Conservation (phyloP, 2,888 invertebrate genomes). For the Pediacus dermestoides region DNA sequence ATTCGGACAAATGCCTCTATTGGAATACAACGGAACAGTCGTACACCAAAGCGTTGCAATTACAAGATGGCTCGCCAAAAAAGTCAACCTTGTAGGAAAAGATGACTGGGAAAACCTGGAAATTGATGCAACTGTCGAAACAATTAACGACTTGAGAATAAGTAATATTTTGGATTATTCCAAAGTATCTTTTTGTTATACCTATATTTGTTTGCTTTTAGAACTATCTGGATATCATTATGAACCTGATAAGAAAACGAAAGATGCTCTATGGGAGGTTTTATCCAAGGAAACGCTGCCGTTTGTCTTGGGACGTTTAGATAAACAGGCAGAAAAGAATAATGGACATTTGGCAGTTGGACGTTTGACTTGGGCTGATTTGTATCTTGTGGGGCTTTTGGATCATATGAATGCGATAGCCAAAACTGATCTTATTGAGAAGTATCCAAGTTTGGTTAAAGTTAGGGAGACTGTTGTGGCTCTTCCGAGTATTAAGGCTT, state of each 20-base stretch:
- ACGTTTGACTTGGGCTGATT: conserved; percentile 3
- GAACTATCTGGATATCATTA: no score
- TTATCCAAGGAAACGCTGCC: conserved; percentile 54
- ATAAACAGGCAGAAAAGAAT: conserved; percentile 55
- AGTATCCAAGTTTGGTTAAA: conserved; percentile 17
- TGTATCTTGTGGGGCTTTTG: conserved; percentile 27
- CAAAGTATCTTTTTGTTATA: no score
- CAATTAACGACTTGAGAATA: conserved; percentile 56
- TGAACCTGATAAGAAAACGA: not conserved
- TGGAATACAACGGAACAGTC: conserved; percentile 63
- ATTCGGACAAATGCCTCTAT: conserved; percentile 61
- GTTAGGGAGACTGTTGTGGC: conserved; percentile 15
- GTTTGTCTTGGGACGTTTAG: conserved; percentile 55
- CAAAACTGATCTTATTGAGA: conserved; percentile 16
- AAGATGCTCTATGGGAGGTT: conserved; percentile 35
- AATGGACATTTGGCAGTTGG: no score
- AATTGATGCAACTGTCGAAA: conserved; percentile 62
- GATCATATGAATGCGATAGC: conserved; percentile 46
- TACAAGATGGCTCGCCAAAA: conserved; percentile 59
- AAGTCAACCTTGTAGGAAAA: conserved; percentile 58
- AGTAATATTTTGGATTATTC: conserved; percentile 57
- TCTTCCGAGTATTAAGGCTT: conserved; percentile 19
- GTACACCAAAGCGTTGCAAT: conserved; percentile 61
- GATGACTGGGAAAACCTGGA: conserved; percentile 58
- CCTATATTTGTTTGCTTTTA: no score